Base-by-base conservation (phyloP, 2,797 vertebrate species). In the Otolemur crassicaudatus region DNA sequence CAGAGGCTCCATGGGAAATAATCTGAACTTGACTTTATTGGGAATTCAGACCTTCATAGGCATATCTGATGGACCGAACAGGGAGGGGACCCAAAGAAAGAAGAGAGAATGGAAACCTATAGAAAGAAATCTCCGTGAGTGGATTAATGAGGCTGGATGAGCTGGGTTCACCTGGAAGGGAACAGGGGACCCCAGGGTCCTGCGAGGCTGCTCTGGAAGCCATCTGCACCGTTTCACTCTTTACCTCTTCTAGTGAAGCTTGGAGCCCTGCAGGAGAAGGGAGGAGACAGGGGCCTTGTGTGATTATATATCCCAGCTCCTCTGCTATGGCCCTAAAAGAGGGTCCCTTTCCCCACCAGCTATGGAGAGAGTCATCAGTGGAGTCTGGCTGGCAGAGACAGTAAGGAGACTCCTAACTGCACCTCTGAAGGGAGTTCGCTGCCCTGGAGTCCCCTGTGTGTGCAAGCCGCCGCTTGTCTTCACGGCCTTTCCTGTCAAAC, bases 41-140 rank as follows among this genome's bases (percentile, higher is more conserved):
- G 67, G 83, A 93, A 84, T 93, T 88, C 87, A 65, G 91, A 93
- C 87, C 22, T 84, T 81, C 63, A 20, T 34, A 49, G 67, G 79
- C 22, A 17, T 22, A 65, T 70, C 27, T 90, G 70, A 97, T 75
- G 31, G 83, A 70, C 67, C 40, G n/a, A 84, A 61, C 25, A 49
- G n/a, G 31, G 46, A 72, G 27, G 69, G 82, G 56, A 65, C 56
- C 73, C 34, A 40, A 0, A 34, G 88, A 46, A 90, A 94, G 34
- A 56, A 88, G 11, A 43, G 53, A 86, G 60, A 91, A 92, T 37
- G 49, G 12, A 77, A 91, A 56, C 16, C 12, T 53, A 0, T 9
- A 76, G 31, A 85, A 87, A 87, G 67, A 87, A 61, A 31, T 69
- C 46, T 84, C 79, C 58, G 20, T 2, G 12, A 31, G 12, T 43